Percentiles rank a stretch among this genome's conserved stretches.
Conservation (phyloP, 2,888 invertebrate species). For the Amphipyra berbera region DNA sequence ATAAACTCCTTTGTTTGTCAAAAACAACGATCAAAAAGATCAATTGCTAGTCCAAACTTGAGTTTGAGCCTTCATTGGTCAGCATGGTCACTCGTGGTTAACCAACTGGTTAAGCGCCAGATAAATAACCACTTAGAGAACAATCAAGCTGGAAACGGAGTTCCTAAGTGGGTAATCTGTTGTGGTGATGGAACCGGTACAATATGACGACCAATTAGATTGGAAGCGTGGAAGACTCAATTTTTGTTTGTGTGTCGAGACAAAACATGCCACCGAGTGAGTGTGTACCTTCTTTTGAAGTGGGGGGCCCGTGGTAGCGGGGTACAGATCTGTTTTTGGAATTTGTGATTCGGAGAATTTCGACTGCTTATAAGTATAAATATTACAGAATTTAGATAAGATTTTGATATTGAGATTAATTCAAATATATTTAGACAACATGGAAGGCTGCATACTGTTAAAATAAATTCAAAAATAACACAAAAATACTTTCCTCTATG, state of each 20-base stretch:
- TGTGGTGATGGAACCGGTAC: constrained; percentile 55
- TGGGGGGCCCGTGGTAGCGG: constrained; percentile 15
- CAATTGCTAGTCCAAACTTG: constrained; percentile 36
- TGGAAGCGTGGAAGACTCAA: constrained; percentile 61
- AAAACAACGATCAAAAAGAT: constrained; percentile 15
- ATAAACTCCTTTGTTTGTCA: constrained; percentile 9
- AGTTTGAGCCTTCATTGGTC: constrained; percentile 31
- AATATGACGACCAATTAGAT: constrained; percentile 65
- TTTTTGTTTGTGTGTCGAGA: constrained; percentile 55
- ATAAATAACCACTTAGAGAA: constrained; percentile 65
- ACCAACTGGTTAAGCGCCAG: constrained; percentile 63
- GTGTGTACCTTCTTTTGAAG: constrained; percentile 21
- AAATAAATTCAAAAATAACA: too few species aligned
- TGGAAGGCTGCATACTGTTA: too few species aligned
- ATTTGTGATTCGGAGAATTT: too few species aligned
- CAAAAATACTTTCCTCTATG: too few species aligned
- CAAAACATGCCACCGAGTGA: constrained; percentile 52
- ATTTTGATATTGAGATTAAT: too few species aligned
- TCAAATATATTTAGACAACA: too few species aligned
- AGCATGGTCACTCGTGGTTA: constrained; percentile 23
- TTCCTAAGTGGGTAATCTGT: constrained; percentile 64
- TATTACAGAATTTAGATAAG: too few species aligned
- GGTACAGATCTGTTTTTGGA: background rate
- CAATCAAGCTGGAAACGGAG: constrained; percentile 54
- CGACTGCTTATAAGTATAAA: too few species aligned